A percentile compares a stretch with the other conserved stretches of the same genome.
Conservation (phyloP, 2,888 invertebrate species). For the Cantharis nigra region DNA sequence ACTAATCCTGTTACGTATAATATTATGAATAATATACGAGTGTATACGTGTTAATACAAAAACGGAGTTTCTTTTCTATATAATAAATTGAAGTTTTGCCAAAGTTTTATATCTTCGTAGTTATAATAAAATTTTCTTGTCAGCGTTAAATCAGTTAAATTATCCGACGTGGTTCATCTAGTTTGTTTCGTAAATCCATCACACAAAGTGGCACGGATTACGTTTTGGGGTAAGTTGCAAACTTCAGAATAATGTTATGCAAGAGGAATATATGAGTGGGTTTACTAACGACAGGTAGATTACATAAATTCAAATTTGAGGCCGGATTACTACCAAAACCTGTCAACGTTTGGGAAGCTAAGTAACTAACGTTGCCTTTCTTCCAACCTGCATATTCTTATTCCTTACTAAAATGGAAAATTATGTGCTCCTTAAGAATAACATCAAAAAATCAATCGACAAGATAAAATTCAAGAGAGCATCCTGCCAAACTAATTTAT, state of each 20-base stretch:
- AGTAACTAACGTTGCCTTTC: not conserved
- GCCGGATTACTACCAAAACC: conserved; percentile 1
- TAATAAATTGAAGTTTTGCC: not conserved
- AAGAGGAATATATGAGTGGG: conserved; percentile 10
- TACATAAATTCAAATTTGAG: conserved; percentile 10
- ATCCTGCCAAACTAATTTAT: not conserved
- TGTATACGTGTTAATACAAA: not conserved
- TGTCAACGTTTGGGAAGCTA: not conserved
- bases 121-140: not conserved
- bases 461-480: not conserved
- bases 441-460: not conserved
- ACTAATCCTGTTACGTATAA: not conserved
- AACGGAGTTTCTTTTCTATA: not conserved
- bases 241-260: conserved; percentile 10
- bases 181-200: conserved; percentile 2
- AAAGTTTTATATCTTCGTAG: not conserved
- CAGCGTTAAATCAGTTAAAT: not conserved
- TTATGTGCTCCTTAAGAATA: not conserved
- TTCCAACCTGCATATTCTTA: not conserved
- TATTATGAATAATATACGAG: not conserved
- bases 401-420: not conserved
- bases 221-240: not conserved
- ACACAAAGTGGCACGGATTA: conserved; percentile 1
- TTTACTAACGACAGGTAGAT: conserved; percentile 11
- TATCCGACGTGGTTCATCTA: not conserved